Percentiles rank a stretch among this genome's conserved stretches.
Evolutionary conservation across 2,113 vertebrate species (phyloP).

Genomic region (Dipodomys merriami): DNA sequence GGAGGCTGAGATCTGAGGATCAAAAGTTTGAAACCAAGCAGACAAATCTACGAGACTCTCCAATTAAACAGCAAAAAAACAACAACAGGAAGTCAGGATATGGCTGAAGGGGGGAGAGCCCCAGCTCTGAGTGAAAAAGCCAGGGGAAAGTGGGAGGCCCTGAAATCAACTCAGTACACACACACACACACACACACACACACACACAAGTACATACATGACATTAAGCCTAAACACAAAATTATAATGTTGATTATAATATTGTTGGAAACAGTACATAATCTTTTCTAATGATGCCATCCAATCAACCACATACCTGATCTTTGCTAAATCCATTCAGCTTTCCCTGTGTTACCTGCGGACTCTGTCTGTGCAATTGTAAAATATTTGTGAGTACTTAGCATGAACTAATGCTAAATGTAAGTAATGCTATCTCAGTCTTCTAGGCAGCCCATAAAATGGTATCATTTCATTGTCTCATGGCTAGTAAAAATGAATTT

Average conservation of each 20-base stretch:
- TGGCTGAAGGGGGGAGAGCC: too few species aligned
- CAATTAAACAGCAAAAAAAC: too few species aligned
- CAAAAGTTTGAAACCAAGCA: too few species aligned
- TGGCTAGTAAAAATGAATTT: background rate
- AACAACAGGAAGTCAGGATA: too few species aligned
- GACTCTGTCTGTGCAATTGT: background rate
- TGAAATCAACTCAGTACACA: too few species aligned
- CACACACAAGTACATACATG: background rate
- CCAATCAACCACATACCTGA: background rate
- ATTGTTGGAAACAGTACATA: background rate
- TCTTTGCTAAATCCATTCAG: background rate
- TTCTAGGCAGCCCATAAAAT: background rate
- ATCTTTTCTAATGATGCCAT: background rate
- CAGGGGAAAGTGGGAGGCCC: too few species aligned
- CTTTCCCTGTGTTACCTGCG: background rate
- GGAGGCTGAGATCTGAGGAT: too few species aligned
- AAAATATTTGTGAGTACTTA: conserved; percentile 2
- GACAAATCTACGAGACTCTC: too few species aligned
- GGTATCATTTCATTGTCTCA: background rate
- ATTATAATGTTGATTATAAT: conserved; percentile 3
- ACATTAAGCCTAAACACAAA: background rate
- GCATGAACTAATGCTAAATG: background rate
- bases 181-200: background rate
- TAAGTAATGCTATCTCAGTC: background rate
- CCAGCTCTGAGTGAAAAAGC: too few species aligned